Percentiles rank a stretch among this genome's conserved stretches.
These are phyloP conservation scores for Nomada hirtipes DNA, from an alignment of 2,888 invertebrate species.

Conservation along the genomic window DNA sequence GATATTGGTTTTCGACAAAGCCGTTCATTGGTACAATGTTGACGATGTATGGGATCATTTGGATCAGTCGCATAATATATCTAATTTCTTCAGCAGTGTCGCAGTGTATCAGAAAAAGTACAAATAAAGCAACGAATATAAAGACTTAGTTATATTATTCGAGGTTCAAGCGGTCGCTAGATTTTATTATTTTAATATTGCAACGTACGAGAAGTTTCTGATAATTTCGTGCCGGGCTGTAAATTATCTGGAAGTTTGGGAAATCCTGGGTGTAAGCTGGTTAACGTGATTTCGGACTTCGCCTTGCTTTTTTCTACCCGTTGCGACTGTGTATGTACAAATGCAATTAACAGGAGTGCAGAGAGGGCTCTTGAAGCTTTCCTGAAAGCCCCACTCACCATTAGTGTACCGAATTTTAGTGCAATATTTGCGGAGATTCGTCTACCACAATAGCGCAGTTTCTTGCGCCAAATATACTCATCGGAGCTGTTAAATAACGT, in stretches of 20 bases:
- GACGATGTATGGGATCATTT: slow-evolving; percentile 49
- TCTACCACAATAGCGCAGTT: background rate
- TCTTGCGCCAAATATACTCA: background rate
- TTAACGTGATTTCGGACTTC: slow-evolving; percentile 28
- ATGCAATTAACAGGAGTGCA: slow-evolving; percentile 23
- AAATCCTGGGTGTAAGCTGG: background rate
- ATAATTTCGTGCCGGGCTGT: background rate
- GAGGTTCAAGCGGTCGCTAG: no score
- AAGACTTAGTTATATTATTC: no score
- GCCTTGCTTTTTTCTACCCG: background rate
- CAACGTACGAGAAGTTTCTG: background rate
- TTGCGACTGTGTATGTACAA: background rate
- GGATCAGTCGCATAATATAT: background rate
- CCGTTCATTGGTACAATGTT: slow-evolving; percentile 37
- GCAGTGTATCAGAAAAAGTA: no score
- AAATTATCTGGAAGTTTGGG: slow-evolving; percentile 2
- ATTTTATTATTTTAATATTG: background rate
- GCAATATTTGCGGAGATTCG: slow-evolving; percentile 34
- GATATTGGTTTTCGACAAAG: slow-evolving; percentile 66
- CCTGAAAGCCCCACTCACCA: slow-evolving; percentile 14
- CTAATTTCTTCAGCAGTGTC: no score
- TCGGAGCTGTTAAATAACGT: no score
- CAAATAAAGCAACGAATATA: no score
- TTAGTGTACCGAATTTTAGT: slow-evolving; percentile 11
- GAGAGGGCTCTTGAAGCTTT: slow-evolving; percentile 3